Base-by-base conservation (phyloP, 1,140 invertebrate genomes). In the Notospermus geniculatus region DNA sequence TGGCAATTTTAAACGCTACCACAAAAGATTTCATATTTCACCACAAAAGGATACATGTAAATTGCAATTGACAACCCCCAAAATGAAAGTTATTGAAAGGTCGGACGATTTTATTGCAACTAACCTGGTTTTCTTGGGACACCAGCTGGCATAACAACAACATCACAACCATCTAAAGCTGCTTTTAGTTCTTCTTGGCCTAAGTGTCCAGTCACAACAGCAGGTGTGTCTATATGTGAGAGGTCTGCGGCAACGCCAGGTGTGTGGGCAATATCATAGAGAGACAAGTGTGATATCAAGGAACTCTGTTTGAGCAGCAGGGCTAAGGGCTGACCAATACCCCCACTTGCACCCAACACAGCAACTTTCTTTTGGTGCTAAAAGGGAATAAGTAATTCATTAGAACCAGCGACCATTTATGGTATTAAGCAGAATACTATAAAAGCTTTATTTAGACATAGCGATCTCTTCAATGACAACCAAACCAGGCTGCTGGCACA, bases 201-300 rank as follows among this genome's bases (percentile, higher is more conserved):
- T 43, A 88, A 88, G 80, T 87, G 91, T 36, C 90, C 93, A 57
- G 85, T 88, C 36, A 97, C 91, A 80, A 89, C 87, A 61, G 92
- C 88, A 32, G 85, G 84, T 23, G 93, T 94, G 71, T 98, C 90
- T 74, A 98, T 98, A 82, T 99, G 97, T 19, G 94, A 97, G 17
- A 99, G 85, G 86, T 99, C 97, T 64, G 94, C 93, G 62, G 94
- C 95, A 19, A 99, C 96, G 67, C 97, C 97, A 60, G 92, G 91
- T 43, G 96, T 97, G 73, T 97, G 90, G 0, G 94, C 93, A 80
- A 99, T 91, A 85, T 99, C 97, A 74, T 96, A 99, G 1, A 99
- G 84, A 11, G 82, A 68, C 60, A 98, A 84, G 70, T 92, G 86
- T 17, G 87, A 88, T 19, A 98, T 86, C 43, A 92, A 79, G 4